Evolutionary conservation across 1,140 invertebrate genomes (phyloP), one percentile per base, ranked within the genome.

Genomic region (Neodiprion pinetum): DNA sequence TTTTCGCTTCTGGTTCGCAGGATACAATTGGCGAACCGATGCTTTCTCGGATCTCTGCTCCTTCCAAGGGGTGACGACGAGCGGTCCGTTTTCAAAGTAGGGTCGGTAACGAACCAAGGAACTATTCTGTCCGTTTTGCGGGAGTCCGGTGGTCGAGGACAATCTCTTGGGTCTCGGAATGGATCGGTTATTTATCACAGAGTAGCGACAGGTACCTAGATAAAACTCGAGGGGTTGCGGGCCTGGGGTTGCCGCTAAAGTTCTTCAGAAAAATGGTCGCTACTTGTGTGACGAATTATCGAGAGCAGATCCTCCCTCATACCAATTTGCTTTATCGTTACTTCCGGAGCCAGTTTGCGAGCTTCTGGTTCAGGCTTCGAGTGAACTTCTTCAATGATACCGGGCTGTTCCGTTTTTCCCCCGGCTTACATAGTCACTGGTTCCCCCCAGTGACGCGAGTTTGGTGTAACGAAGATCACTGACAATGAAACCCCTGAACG

Each of bases 311-410:
- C 88, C 84, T 88, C 85, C 88, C 88, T 88, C 88, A 89, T 89
- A 85, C 88, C 88, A 88, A 88, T 88, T 84, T 88, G 84, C 80
- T 86, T 87, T 70, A 88, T 88, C 85, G 86, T 88, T 79, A 88
- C 87, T 81, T 88, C 87, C 76, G 87, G 87, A 88, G 87, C 87
- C 87, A 88, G 87, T 88, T 88, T 88, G 87, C 79, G 86, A 47
- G 74, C 73, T 83, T 84, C 79, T 72, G 23, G 5, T 76, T 77
- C 53, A 61, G 53, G n/a, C n/a, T 40, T 40, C 1, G 28, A 40
- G 28, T 40, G 5, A 40, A 40, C 28, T 61, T 61, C 53, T 61
- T 61, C 53, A 9, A 12, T 61, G 4, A 61, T 12, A 61, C 53
- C 11, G 53, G 53, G 3, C n/a, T 14, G 53, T 17, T 61, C 11